phyloP scores from a whole-genome alignment of 2,113 vertebrate species.

The Rhagologus leucostigma region DNA sequence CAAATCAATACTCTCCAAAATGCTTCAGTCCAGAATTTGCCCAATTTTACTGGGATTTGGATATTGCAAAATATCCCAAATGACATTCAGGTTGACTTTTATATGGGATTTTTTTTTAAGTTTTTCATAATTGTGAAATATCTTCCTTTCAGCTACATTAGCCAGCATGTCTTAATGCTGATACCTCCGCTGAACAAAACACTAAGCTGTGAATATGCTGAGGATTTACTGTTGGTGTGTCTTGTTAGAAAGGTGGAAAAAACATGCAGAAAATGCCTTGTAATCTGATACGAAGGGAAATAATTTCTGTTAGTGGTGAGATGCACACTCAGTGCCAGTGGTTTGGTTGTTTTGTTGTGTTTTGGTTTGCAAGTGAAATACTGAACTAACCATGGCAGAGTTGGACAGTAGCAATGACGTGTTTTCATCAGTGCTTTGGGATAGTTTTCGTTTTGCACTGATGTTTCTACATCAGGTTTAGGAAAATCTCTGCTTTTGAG shows the following conservation, averaged over 20 bases:
- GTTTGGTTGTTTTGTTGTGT: neutral
- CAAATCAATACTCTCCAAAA: neutral
- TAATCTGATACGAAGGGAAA: neutral
- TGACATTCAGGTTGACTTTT: neutral
- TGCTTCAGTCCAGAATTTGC: neutral
- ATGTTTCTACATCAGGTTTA: neutral
- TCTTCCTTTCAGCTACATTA: neutral
- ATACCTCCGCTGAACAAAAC: neutral
- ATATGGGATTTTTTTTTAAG: neutral
- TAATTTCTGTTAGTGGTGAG: neutral
- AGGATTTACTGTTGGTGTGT: neutral
- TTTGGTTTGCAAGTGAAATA: neutral
- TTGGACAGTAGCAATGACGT: neutral
- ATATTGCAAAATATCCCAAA: neutral
- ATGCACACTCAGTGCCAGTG: neutral
- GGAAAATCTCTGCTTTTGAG: neutral
- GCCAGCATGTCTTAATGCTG: neutral
- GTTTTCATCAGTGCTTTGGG: neutral
- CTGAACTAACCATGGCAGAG: neutral
- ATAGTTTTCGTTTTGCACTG: neutral
- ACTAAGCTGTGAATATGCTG: neutral
- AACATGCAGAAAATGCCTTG: neutral
- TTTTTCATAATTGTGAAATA: neutral
- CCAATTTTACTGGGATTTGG: neutral
- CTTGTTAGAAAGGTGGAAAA: neutral